These are phyloP conservation scores for Montipora capricornis DNA, from an alignment of 64 coral and sea anemone species.

Conservation along the genomic window DNA sequence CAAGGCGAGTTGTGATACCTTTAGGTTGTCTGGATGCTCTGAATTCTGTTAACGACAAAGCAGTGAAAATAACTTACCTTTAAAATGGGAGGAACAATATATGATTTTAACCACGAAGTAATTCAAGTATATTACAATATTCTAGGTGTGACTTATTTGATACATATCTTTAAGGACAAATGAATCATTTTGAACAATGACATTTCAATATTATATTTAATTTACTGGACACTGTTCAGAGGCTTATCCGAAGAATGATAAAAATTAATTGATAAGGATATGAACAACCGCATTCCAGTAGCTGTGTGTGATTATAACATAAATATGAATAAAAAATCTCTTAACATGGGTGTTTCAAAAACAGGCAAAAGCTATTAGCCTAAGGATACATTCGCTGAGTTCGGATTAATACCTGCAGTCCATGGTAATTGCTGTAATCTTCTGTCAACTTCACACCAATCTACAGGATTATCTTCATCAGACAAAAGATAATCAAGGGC, in stretches of 20 bases:
- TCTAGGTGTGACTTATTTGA: background rate
- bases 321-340: too few species aligned
- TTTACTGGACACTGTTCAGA: too few species aligned
- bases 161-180: background rate
- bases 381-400: background rate
- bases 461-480: constrained; percentile 47
- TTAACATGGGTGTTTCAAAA: background rate
- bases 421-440: constrained; percentile 51
- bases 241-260: too few species aligned
- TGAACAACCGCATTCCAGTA: too few species aligned
- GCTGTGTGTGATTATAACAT: too few species aligned
- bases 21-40: constrained; percentile 41
- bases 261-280: too few species aligned
- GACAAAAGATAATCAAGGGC: constrained; percentile 19
- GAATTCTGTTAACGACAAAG: constrained; percentile 20
- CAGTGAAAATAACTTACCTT: background rate
- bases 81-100: background rate
- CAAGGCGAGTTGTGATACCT: constrained; percentile 29
- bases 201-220: too few species aligned
- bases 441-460: constrained; percentile 50
- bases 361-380: background rate
- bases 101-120: background rate
- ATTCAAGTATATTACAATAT: background rate
- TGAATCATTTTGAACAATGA: background rate
- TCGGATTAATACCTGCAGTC: constrained; percentile 14